These are phyloP conservation scores for Calliphora vicina DNA, from an alignment of 1,140 invertebrate species.

Conservation along the genomic window DNA sequence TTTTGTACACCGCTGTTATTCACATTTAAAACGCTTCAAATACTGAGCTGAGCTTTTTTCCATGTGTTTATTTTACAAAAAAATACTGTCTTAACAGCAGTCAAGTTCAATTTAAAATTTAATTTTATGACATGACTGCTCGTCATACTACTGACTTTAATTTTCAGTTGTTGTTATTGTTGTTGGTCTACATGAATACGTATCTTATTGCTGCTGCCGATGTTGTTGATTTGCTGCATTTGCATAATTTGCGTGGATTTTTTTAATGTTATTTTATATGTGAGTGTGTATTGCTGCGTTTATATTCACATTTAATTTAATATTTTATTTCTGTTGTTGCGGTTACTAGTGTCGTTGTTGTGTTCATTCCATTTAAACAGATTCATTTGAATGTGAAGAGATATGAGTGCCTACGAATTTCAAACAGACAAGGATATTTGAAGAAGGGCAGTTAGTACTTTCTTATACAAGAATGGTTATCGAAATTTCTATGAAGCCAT, in stretches of 20 bases:
- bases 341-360: slow-evolving; percentile 2
- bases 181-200: not conserved
- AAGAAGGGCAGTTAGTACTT: no score
- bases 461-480: no score
- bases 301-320: slow-evolving; percentile 21
- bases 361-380: not conserved
- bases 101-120: slow-evolving; percentile 2
- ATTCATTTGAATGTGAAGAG: not conserved
- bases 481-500: no score
- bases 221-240: slow-evolving; percentile 24
- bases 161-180: not conserved
- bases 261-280: not conserved
- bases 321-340: slow-evolving; percentile 24
- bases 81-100: not conserved
- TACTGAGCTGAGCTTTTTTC: no score
- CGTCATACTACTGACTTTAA: not conserved
- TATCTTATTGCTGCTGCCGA: not conserved
- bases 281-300: not conserved
- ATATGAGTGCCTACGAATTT: not conserved
- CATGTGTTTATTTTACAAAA: no score
- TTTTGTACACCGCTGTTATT: no score
- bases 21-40: no score
- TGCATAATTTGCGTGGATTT: slow-evolving; percentile 31
- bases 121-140: slow-evolving; percentile 13
- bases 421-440: no score